Percentiles rank a stretch among this genome's conserved stretches.
These are phyloP conservation scores for Bedellia somnulentella DNA, from an alignment of 2,888 invertebrate species.

Conservation along the genomic window DNA sequence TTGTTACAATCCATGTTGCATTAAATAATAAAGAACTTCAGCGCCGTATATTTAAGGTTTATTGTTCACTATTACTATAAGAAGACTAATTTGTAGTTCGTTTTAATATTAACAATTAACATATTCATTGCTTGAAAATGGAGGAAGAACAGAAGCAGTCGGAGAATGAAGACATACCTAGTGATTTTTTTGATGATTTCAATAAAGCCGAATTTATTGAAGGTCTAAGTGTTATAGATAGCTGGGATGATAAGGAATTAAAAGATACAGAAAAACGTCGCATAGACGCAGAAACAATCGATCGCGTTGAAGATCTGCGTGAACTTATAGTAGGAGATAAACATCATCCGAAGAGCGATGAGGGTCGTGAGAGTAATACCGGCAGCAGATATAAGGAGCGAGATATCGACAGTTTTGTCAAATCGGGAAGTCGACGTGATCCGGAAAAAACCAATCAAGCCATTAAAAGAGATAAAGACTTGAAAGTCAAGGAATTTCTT, in stretches of 20 bases:
- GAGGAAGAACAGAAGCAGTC: no score
- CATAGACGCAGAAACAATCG: constrained; percentile 19
- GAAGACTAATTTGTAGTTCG: no score
- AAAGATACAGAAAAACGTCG: constrained; percentile 14
- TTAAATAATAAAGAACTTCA: no score
- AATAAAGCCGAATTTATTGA: constrained; percentile 45
- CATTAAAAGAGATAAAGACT: constrained; percentile 42
- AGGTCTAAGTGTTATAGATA: constrained; percentile 48
- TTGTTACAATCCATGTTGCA: no score
- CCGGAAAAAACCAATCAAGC: constrained; percentile 44
- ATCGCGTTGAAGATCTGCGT: constrained; percentile 28
- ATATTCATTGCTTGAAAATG: no score
- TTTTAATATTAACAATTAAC: no score
- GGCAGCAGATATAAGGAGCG: background rate
- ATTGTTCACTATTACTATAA: no score
- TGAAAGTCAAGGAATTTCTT: constrained; percentile 41
- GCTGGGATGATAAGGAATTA: constrained; percentile 33
- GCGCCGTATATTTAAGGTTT: no score
- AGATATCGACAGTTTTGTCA: constrained; percentile 28
- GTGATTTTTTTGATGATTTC: constrained; percentile 54
- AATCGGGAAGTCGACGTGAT: constrained; percentile 45
- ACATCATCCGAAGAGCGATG: background rate
- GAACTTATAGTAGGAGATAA: constrained; percentile 19
- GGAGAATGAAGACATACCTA: constrained; percentile 45
- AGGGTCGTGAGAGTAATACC: background rate